Base-by-base conservation (phyloP, 92 coral and sea anemone genomes). In the Zoanthus sociatus region DNA sequence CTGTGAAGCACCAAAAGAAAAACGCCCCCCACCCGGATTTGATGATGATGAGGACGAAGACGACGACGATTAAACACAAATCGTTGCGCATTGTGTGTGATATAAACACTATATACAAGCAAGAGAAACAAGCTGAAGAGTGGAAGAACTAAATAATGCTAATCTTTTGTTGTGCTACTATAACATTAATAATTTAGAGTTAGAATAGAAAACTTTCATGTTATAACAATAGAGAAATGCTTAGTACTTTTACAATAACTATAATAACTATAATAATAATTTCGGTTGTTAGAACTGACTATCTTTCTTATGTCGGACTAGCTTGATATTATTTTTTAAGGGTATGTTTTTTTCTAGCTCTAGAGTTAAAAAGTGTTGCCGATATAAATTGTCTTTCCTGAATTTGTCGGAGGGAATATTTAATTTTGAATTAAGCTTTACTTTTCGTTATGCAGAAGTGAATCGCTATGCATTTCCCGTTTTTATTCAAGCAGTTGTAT, bases 1-100 rank as follows among this genome's bases (percentile, higher is more conserved):
- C 87, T 60, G 86, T 13, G 98, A 94, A 81, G 85, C 73, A 5
- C 85, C 85, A 13, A 81, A 81, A 66, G 85, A 81, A 26, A 45
- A 26, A 31, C 46, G 74, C 20, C 85, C 85, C 11, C 85, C 85
- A 16, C 76, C 85, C 47, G 73, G 85, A 1, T 61, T 66, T 18
- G 85, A 81, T 14, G 83, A 78, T 64, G 85, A 81, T 5, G 73
- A 79, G 42, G 55, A 50, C 12, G 55, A 50, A 17, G 69, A 63
- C 31, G 79, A 53, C 42, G 61, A 74, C 3, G 55, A 48, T 6
- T 14, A 45, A 63, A 51, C 79, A 76, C 63, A 44, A 69, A 31
- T 37, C 42, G 42, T 37, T 37, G 42, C 42, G 42, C 3, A 69
- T 7, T 69, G 12, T 30, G 3, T 5, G 5, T 69, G 74, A 33